A percentile compares a stretch with the other conserved stretches of the same genome.
phyloP scores from a whole-genome alignment of 2,888 invertebrate genomes.

The Conops quadrifasciatus region DNA sequence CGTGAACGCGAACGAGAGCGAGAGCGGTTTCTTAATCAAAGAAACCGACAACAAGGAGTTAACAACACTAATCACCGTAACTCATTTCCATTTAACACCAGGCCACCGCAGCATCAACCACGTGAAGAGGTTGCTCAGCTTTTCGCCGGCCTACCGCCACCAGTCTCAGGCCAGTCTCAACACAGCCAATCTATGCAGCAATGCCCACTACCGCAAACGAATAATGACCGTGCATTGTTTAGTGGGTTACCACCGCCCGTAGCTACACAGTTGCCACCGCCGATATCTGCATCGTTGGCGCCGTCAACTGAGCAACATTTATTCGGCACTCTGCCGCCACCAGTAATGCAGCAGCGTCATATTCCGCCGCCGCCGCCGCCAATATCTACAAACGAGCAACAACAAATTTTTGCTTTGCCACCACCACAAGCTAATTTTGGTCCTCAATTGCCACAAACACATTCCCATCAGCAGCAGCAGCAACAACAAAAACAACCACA shows the following conservation, averaged over 20 bases:
- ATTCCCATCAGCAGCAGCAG: no score
- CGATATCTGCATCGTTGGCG: constrained; percentile 14
- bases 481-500: background rate
- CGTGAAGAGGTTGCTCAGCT: constrained; percentile 33
- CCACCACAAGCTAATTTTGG: no score
- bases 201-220: background rate
- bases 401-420: background rate
- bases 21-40: constrained; percentile 56
- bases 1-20: constrained; percentile 48
- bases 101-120: constrained; percentile 41
- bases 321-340: constrained; percentile 16
- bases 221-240: background rate
- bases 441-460: no score
- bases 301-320: constrained; percentile 37
- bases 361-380: constrained; percentile 23
- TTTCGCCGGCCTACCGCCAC: constrained; percentile 42
- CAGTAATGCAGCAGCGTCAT: constrained; percentile 11
- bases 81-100: constrained; percentile 45
- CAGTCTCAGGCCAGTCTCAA: constrained; percentile 22
- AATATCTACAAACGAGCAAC: constrained; percentile 31
- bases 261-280: constrained; percentile 31
- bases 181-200: background rate
- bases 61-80: constrained; percentile 46
- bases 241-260: constrained; percentile 44
- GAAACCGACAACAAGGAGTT: constrained; percentile 45